These are phyloP conservation scores for Rhinoptilus africanus DNA, from an alignment of 2,113 vertebrate genomes.

Conservation along the genomic window DNA sequence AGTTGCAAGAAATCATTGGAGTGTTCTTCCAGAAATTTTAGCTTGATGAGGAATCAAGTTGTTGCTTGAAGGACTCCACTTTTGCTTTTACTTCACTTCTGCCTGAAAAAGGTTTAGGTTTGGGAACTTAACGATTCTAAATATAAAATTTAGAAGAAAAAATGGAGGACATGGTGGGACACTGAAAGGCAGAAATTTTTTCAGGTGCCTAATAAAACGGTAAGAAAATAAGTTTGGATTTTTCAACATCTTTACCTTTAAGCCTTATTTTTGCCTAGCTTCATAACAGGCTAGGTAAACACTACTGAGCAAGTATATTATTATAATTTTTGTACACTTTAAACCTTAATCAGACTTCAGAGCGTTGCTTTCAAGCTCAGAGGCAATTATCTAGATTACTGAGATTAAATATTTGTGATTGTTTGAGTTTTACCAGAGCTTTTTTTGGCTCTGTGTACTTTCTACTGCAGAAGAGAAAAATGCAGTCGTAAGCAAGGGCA, in stretches of 20 bases:
- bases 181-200: not conserved
- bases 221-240: not conserved
- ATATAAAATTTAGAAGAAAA: not conserved
- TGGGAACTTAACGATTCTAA: not conserved
- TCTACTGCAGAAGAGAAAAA: not conserved
- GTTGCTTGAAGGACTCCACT: not conserved
- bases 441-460: not conserved
- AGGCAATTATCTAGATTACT: conserved; percentile 3
- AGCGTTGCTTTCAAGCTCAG: not conserved
- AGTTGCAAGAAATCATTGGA: not conserved
- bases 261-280: not conserved
- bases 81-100: not conserved
- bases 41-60: not conserved
- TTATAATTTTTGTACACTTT: conserved; percentile 8
- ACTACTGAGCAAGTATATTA: not conserved
- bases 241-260: not conserved
- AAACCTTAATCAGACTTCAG: not conserved
- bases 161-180: not conserved
- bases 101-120: not conserved
- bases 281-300: not conserved
- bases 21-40: not conserved
- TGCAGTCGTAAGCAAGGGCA: not conserved
- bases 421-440: not conserved
- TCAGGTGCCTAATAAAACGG: not conserved
- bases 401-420: conserved; percentile 25